Evolutionary conservation across 2,888 invertebrate species (phyloP).

Genomic region (Ariolimax columbianus): DNA sequence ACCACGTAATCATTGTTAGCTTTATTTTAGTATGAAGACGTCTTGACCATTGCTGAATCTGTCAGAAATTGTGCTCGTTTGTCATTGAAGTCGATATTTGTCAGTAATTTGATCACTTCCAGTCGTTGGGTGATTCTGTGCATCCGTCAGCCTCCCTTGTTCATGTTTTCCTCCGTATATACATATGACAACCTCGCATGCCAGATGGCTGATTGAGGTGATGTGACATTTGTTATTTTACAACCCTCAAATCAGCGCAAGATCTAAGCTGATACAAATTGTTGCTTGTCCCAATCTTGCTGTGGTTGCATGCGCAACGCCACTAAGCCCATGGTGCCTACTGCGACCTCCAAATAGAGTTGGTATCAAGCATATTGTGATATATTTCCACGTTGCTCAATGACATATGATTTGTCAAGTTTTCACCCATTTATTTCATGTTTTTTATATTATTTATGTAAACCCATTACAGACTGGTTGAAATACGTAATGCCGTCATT

Average conservation of each 20-base stretch:
- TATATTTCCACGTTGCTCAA: neutral
- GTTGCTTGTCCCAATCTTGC: slow-evolving; percentile 47
- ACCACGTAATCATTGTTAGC: too few species aligned
- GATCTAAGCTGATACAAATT: slow-evolving; percentile 46
- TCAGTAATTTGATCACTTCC: neutral
- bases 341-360: slow-evolving; percentile 2
- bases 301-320: neutral
- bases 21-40: neutral
- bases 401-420: neutral
- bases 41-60: neutral
- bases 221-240: neutral
- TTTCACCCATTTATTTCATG: neutral
- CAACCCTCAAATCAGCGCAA: slow-evolving; percentile 40
- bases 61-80: slow-evolving; percentile 12
- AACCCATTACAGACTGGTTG: too few species aligned
- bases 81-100: neutral
- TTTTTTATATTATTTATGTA: too few species aligned
- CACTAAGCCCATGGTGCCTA: neutral
- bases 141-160: slow-evolving; percentile 45
- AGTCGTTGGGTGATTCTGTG: slow-evolving; percentile 14
- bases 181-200: neutral
- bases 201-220: neutral
- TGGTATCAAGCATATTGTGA: slow-evolving; percentile 46
- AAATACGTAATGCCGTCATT: too few species aligned
- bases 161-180: slow-evolving; percentile 36